Percentiles rank a stretch among this genome's conserved stretches.
phyloP scores from a whole-genome alignment of 35 echinoderm and acorn worm species.

The Antedon bifida region DNA sequence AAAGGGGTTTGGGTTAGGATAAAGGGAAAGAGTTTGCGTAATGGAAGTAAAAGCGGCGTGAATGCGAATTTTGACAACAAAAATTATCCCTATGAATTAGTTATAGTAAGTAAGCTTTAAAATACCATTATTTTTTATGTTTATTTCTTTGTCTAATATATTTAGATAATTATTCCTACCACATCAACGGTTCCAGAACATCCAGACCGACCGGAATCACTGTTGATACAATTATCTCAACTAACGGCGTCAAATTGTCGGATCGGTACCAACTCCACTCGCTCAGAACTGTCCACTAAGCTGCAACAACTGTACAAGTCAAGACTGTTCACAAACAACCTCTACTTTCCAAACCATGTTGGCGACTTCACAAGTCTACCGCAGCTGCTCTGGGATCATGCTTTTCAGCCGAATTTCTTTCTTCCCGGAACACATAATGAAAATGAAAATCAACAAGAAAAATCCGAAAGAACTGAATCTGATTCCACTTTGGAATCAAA shows the following conservation, averaged over 20 bases:
- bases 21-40: no score
- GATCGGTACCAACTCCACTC: conserved; percentile 52
- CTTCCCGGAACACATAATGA: conserved; percentile 29
- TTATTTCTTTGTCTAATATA: not conserved
- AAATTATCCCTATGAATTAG: no score
- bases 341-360: conserved; percentile 33
- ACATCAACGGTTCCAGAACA: conserved; percentile 35
- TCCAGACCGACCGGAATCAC: conserved; percentile 66
- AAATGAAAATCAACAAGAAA: not conserved
- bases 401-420: conserved; percentile 63
- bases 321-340: conserved; percentile 23
- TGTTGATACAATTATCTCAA: conserved; percentile 75
- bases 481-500: not conserved
- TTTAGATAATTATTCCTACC: conserved; percentile 64
- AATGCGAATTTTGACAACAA: no score
- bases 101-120: no score
- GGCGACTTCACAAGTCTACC: conserved; percentile 44
- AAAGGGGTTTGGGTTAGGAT: no score
- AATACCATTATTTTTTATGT: not conserved
- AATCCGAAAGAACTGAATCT: not conserved
- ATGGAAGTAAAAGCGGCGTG: no score
- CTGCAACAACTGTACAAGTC: conserved; percentile 59
- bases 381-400: conserved; percentile 61
- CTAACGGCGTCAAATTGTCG: conserved; percentile 82
- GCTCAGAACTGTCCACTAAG: conserved; percentile 57